Evolutionary conservation across 2,113 vertebrate genomes (phyloP), one percentile per base, ranked within the genome.

Genomic region (Crocuta crocuta): DNA sequence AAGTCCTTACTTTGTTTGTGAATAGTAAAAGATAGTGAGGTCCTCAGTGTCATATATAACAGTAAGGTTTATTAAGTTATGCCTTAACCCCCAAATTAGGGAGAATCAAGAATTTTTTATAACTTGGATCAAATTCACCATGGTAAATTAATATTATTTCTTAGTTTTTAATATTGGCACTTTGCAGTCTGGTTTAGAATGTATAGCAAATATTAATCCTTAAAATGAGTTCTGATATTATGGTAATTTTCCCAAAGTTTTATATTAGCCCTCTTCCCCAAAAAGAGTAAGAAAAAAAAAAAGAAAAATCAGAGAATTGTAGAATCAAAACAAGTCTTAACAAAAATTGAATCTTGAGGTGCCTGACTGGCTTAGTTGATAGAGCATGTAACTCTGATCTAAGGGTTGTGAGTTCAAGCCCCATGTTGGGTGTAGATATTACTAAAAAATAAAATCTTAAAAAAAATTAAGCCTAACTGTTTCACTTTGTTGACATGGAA

Each of bases 401-500:
- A 26, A 17, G 43, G 26, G 13, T 71, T 71, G n/a, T 78, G 74
- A 78, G 7, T 78, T 78, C 3, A 15, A 78, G 74, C 74, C 26
- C 43, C 43, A 48, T 2, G 4, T 48, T 28, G 7, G 15, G 13
- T 17, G 4, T 48, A 31, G 74, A 78, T 43, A 48, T 31, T 48
- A 78, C 43, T 78, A 48, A 17, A 78, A 48, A 48, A 31, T 78
- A 78, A 31, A 48, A 45, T 76, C 13, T 48, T 68, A 26, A 76
- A 76, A 70, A 55, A 55, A 63, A 74, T 28, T 17, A 45, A 82
- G 7, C 70, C 10, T 19, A 45, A 5, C 31, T 50, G 10, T 33
- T 87, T 94, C 16, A 89, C 35, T 91, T 93, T 92, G n/a, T 93
- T 93, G 66, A 95, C 10, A 21, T 92, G 31, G 58, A 94, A 87